Base-by-base conservation (phyloP, 2,113 vertebrate species). In the Pholis gunnellus region DNA sequence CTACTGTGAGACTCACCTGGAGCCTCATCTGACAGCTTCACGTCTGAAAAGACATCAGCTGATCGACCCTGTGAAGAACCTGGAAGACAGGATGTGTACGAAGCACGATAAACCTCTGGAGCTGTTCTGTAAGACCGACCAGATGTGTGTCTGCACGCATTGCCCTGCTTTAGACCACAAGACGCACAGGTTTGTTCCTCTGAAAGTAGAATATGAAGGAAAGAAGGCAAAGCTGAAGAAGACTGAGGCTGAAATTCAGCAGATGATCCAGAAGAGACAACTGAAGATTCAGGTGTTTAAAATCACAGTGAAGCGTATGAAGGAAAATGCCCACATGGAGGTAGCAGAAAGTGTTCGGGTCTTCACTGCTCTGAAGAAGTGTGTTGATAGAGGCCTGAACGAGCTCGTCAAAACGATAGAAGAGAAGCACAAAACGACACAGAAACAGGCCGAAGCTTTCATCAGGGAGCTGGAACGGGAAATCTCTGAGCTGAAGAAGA, bases 241-340 rank as follows among this genome's bases (percentile, higher is more conserved):
- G 22, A 56, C 22, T 13, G n/a, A 25, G 52, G 52, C n/a, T 9
- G 52, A 56, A n/a, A 11, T 56, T 0, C 52, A 56, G 52, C 9
- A 56, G 52, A 56, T 56, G 52, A 56, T 56, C 22, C 52, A 56
- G 52, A 56, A 11, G 52, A 56, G 52, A 56, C 22, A n/a, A n/a
- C 52, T 74, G 70, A 84, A 84, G 71, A 57, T 79, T 31, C 7
- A 75, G n/a, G 71, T 67, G 20, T 38, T 75, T 25, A 64, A 65
- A 69, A 44, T 11, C 15, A 56, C 61, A 5, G 9, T 78, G 7
- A 25, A 63, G 27, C 3, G 52, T 15, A 74, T 56, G 22, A 61
- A 78, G 17, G 9, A 61, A 22, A 20, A 50, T 4, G 75, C 75
- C 38, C n/a, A 84, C 25, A 73, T 38, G 34, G 44, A 84, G 82